phyloP scores from a whole-genome alignment of 2,797 vertebrate species.

The Clarias pachynema region DNA sequence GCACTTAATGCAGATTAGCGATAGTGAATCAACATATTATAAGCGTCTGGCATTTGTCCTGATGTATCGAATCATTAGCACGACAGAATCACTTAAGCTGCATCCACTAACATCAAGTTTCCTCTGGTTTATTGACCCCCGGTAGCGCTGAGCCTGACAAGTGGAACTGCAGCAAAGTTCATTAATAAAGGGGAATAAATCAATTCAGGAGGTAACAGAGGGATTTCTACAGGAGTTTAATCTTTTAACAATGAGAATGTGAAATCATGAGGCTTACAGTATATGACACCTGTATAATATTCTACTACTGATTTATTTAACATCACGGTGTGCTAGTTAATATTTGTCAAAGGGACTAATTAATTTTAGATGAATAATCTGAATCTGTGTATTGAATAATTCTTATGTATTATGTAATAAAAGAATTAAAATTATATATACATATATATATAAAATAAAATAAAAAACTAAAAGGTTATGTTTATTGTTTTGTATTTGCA shows the following conservation, averaged over 20 bases:
- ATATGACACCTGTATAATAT: neutral
- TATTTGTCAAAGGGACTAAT: neutral
- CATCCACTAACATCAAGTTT: constrained; percentile 94
- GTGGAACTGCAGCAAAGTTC: constrained; percentile 93
- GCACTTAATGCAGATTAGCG: constrained; percentile 87
- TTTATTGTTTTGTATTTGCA: neutral
- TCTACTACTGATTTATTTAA: constrained; percentile 20
- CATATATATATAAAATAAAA: neutral
- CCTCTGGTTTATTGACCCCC: constrained; percentile 91
- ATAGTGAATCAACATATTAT: constrained; percentile 91
- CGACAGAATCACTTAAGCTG: constrained; percentile 94
- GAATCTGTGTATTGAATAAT: neutral
- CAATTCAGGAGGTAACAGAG: constrained; percentile 86
- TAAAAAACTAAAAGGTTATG: neutral
- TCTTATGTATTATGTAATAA: neutral
- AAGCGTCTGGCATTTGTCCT: constrained; percentile 90
- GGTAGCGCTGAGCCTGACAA: constrained; percentile 84
- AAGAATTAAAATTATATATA: too few relatives aligned
- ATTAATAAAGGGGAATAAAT: constrained; percentile 99
- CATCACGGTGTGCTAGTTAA: neutral
- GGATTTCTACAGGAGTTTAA: constrained; percentile 66
- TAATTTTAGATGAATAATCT: neutral
- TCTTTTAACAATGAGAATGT: constrained; percentile 59
- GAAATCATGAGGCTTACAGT: neutral
- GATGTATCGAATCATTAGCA: constrained; percentile 91